A percentile compares a stretch with the other conserved stretches of the same genome.
phyloP scores from a whole-genome alignment of 2,797 vertebrate genomes.

The Bovichtus variegatus region DNA sequence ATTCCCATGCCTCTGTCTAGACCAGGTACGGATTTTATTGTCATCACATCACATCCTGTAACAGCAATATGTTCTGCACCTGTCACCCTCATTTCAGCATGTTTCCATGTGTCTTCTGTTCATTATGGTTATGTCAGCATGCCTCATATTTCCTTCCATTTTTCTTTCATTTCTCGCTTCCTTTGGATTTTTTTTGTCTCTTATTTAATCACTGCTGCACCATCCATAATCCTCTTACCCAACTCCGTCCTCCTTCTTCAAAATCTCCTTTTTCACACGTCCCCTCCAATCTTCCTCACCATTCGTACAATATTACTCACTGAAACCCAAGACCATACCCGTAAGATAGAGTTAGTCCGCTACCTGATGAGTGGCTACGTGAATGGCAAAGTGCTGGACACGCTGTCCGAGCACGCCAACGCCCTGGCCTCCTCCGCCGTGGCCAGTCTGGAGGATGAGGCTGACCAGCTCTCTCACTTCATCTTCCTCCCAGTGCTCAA shows the following conservation, averaged over 20 bases:
- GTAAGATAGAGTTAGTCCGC: slow-evolving; percentile 93
- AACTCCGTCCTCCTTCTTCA: slow-evolving; percentile 43
- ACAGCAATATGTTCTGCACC: slow-evolving; percentile 3
- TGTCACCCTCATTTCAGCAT: slow-evolving; percentile 42
- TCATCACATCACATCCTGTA: slow-evolving; percentile 1
- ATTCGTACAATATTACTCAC: slow-evolving; percentile 36
- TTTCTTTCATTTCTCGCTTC: slow-evolving; percentile 73
- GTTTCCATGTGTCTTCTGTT: slow-evolving; percentile 64
- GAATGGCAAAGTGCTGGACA: slow-evolving; percentile 90
- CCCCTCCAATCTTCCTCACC: slow-evolving; percentile 4
- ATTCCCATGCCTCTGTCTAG: slow-evolving; percentile 98
- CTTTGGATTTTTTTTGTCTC: slow-evolving; percentile 65
- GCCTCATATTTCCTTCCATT: slow-evolving; percentile 68
- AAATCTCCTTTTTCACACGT: slow-evolving; percentile 13
- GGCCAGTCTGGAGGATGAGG: slow-evolving; percentile 91
- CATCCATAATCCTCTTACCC: slow-evolving; percentile 68
- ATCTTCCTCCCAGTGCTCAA: slow-evolving; percentile 89
- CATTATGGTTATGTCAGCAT: slow-evolving; percentile 61
- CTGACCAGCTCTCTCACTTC: slow-evolving; percentile 91
- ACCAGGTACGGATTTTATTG: slow-evolving; percentile 87
- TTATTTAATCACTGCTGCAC: slow-evolving; percentile 43
- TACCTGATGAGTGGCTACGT: slow-evolving; percentile 95
- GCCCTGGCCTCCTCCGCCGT: slow-evolving; percentile 90
- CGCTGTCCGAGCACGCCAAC: slow-evolving; percentile 92
- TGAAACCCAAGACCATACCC: slow-evolving; percentile 89